Evolutionary conservation across 2,888 invertebrate genomes (phyloP).

Genomic region (Drosophila niveifrons): DNA sequence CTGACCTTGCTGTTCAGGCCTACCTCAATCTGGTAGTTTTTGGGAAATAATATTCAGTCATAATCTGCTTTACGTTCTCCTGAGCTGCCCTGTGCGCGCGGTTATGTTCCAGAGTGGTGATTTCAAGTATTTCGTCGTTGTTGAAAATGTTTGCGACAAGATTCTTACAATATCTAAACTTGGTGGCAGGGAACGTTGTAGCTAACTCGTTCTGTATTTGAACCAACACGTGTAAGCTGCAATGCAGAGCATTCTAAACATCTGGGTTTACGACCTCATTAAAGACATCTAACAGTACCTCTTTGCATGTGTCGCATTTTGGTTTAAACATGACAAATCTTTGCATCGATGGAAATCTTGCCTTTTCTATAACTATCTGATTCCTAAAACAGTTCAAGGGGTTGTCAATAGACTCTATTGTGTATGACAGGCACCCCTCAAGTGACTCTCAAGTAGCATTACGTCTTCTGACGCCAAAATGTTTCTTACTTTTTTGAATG

Average conservation of each 20-base stretch:
- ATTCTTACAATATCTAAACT: no score
- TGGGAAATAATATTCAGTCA: constrained; percentile 1
- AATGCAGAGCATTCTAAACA: no score
- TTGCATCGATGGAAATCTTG: constrained; percentile 1
- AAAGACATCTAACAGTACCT: background rate
- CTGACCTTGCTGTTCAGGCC: background rate
- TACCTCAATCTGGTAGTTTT: background rate
- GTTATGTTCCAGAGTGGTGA: no score
- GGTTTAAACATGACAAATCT: constrained; percentile 2
- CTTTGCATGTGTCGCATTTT: constrained; percentile 2
- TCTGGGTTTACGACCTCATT: background rate
- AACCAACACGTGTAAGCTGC: no score
- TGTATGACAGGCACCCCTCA: background rate
- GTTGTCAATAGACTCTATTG: constrained; percentile 4
- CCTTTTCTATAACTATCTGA: constrained; percentile 1
- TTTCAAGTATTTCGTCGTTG: no score
- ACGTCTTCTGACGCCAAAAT: background rate
- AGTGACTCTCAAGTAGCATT: background rate
- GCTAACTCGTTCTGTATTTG: no score
- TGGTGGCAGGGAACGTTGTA: no score
- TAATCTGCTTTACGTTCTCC: constrained; percentile 3
- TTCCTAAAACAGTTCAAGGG: constrained; percentile 4
- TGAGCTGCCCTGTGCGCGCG: no score
- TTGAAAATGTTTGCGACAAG: no score
- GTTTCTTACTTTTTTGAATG: background rate